Conservation (phyloP, 2,888 invertebrate genomes). For the Cheilosia soror region DNA sequence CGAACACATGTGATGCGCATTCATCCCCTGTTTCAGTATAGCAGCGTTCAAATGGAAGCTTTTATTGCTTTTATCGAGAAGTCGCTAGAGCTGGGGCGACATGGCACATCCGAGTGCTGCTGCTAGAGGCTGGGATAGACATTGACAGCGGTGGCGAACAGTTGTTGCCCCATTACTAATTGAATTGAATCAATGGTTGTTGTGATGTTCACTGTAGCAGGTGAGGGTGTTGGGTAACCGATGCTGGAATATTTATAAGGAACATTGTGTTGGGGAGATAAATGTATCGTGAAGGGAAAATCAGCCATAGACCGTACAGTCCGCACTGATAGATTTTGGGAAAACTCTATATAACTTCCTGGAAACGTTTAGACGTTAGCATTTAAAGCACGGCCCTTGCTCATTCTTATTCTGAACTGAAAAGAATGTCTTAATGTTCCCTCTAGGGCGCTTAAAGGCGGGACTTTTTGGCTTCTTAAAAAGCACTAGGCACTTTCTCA, state of each 20-base stretch:
- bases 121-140: slow-evolving; percentile 37
- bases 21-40: slow-evolving; percentile 34
- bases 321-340: not conserved
- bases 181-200: slow-evolving; percentile 67
- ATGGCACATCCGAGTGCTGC: slow-evolving; percentile 8
- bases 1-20: slow-evolving; percentile 62
- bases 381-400: too few species aligned
- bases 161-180: slow-evolving; percentile 65
- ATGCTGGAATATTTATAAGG: slow-evolving; percentile 53
- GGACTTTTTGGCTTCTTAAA: too few species aligned
- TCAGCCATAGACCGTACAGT: not conserved
- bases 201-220: slow-evolving; percentile 28
- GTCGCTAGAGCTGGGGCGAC: slow-evolving; percentile 30
- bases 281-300: not conserved
- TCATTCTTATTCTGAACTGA: too few species aligned
- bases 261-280: slow-evolving; percentile 6
- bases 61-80: slow-evolving; percentile 67
- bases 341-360: too few species aligned
- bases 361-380: too few species aligned
- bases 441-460: too few species aligned
- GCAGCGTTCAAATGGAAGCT: slow-evolving; percentile 44
- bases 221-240: slow-evolving; percentile 26
- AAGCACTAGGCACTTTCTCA: too few species aligned
- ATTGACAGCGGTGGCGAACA: slow-evolving; percentile 57
- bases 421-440: too few species aligned